A percentile compares a stretch with the other conserved stretches of the same genome.
Evolutionary conservation across 2,113 vertebrate species (phyloP).

Genomic region (Leucopsar rothschildi): DNA sequence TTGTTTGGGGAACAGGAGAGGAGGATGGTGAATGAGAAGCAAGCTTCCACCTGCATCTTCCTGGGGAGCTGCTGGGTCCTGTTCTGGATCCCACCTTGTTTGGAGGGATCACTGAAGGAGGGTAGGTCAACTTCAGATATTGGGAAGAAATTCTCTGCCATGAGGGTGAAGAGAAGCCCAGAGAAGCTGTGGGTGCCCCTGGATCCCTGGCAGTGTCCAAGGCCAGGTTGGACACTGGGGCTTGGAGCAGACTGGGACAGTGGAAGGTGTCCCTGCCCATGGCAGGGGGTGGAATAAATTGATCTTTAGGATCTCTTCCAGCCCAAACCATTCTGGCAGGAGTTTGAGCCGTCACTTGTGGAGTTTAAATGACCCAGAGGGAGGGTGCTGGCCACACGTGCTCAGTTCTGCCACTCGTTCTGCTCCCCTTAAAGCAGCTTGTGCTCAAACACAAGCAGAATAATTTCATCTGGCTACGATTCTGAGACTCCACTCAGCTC

Average conservation of each 20-base stretch:
- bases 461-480: background rate
- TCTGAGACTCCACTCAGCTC: background rate
- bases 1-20: background rate
- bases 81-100: background rate
- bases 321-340: background rate
- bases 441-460: background rate
- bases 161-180: background rate
- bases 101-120: background rate
- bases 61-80: background rate
- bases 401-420: accelerated
- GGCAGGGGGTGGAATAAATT: background rate
- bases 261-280: background rate
- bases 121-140: too few species aligned
- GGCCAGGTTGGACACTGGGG: accelerated
- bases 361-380: background rate
- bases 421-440: background rate
- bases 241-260: accelerated
- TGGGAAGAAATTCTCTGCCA: background rate
- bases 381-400: background rate
- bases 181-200: background rate
- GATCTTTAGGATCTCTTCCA: background rate
- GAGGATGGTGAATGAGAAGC: background rate
- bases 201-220: background rate
- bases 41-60: background rate
- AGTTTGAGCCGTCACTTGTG: accelerated